Conservation (phyloP, 2,113 vertebrate species). For the Oryzias melastigma region DNA sequence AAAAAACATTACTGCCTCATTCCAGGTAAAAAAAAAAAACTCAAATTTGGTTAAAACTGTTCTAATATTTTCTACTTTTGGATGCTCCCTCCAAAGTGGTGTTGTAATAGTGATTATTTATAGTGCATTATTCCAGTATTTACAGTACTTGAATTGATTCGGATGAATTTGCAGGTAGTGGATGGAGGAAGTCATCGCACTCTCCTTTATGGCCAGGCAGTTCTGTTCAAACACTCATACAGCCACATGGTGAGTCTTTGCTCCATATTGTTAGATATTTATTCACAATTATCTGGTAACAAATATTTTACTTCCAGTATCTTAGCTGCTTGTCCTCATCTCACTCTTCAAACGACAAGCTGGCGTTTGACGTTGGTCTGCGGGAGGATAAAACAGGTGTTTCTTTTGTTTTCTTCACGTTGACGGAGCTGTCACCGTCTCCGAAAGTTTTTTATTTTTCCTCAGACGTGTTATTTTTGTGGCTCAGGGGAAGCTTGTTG, state of each 20-base stretch:
- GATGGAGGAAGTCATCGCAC: constrained; percentile 87
- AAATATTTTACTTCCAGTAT: constrained; percentile 72
- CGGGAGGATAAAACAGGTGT: constrained; percentile 87
- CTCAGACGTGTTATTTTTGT: not conserved
- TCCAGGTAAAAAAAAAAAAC: no score
- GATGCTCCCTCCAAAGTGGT: no score
- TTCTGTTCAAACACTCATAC: constrained; percentile 89
- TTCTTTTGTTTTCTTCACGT: not conserved
- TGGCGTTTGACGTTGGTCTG: constrained; percentile 94
- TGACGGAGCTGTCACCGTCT: not conserved
- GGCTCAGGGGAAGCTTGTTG: constrained; percentile 81
- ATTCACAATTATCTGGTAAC: not conserved
- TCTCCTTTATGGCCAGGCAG: constrained; percentile 90
- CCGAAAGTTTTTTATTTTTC: not conserved
- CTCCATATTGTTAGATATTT: not conserved
- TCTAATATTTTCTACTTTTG: no score
- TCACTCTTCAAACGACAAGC: constrained; percentile 87
- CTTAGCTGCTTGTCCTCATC: constrained; percentile 91
- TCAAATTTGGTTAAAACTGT: no score
- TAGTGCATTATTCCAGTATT: not conserved
- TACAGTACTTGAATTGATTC: not conserved
- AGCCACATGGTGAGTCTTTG: constrained; percentile 86
- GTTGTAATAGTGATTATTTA: no score
- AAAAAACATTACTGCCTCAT: not conserved
- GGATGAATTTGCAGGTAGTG: constrained; percentile 72